Evolutionary conservation across 1,140 invertebrate genomes (phyloP).

Genomic region (Marisa cornuarietis): DNA sequence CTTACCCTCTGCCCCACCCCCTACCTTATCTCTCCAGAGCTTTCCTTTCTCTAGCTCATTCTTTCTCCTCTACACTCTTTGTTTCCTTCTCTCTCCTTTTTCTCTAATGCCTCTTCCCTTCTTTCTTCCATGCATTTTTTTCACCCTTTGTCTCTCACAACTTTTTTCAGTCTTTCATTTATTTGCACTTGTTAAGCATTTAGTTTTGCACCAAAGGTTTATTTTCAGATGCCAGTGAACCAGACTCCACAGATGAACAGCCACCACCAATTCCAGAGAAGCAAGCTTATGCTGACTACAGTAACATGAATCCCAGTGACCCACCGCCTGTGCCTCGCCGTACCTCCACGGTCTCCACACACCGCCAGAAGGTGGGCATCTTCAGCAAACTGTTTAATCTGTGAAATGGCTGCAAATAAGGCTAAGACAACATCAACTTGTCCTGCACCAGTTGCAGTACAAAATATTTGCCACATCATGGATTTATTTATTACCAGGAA

Average conservation of each 20-base stretch:
- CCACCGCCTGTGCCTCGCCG: slow-evolving; percentile 32
- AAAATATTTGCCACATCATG: too few relatives aligned
- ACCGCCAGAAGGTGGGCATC: slow-evolving; percentile 47
- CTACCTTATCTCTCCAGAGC: too few relatives aligned
- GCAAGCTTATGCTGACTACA: slow-evolving; percentile 71
- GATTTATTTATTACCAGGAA: too few relatives aligned
- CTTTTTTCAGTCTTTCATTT: background rate
- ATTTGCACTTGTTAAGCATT: background rate
- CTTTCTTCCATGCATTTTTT: too few relatives aligned
- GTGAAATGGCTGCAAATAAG: background rate
- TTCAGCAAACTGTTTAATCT: slow-evolving; percentile 37
- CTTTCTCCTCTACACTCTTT: too few relatives aligned
- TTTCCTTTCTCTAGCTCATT: too few relatives aligned
- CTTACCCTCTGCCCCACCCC: too few relatives aligned
- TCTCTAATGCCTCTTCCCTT: too few relatives aligned
- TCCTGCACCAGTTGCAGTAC: too few relatives aligned
- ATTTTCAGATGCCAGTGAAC: slow-evolving; percentile 37
- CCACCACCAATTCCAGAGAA: slow-evolving; percentile 79
- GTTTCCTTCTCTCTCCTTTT: too few relatives aligned
- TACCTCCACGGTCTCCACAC: background rate
- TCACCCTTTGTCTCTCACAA: background rate
- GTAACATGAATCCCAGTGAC: slow-evolving; percentile 69
- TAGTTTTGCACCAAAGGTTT: background rate
- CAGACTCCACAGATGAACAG: slow-evolving; percentile 64
- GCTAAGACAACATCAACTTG: too few relatives aligned